Base-by-base conservation (phyloP, 2,113 vertebrate species). In the Calyptomena viridis region DNA sequence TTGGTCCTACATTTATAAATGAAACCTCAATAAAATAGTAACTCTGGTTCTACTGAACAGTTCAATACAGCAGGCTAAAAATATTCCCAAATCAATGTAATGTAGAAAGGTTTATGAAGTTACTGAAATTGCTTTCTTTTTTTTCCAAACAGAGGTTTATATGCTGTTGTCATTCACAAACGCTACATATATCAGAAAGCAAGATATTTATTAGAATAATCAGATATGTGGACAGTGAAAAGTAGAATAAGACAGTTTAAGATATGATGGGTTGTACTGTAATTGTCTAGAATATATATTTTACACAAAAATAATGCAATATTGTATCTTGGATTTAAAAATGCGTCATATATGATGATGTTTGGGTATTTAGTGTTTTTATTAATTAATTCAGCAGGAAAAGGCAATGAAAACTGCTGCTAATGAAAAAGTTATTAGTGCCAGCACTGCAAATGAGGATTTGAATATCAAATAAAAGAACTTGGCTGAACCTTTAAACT, bases 171-270 rank as follows among this genome's bases (percentile, higher is more conserved):
- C 47, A 78, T 75, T 84, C 58, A 56, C 40, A 72, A 93, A 39
- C 9, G 4, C n/a, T 69, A 4, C 16, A 16, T 60, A 24, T 28
- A 73, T 69, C 82, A 95, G 46, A 91, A 76, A 76, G 39, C 13
- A 72, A 83, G 31, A 77, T 42, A 50, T 77, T 92, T 90, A 83
- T 88, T 86, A 74, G 92, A 88, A 93, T 66, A 73, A 86, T 83
- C 68, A 86, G 31, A 46, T 62, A 76, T 1, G 8, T 14, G 8
- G 5, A 6, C 8, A 85, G 22, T n/a, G 49, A 83, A 82, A 81
- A 87, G 87, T 31, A 68, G 66, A 83, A n/a, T 53, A 59, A 69
- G 66, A 30, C 24, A 74, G 46, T 53, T 88, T 49, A 53, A 40
- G 20, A 22, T 73, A 46, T 44, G 46, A 72, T 62, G 40, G 37